Percentiles rank a stretch among this genome's conserved stretches.
These are phyloP conservation scores for Chrosomus eos DNA, from an alignment of 2,797 vertebrate genomes.

Conservation along the genomic window DNA sequence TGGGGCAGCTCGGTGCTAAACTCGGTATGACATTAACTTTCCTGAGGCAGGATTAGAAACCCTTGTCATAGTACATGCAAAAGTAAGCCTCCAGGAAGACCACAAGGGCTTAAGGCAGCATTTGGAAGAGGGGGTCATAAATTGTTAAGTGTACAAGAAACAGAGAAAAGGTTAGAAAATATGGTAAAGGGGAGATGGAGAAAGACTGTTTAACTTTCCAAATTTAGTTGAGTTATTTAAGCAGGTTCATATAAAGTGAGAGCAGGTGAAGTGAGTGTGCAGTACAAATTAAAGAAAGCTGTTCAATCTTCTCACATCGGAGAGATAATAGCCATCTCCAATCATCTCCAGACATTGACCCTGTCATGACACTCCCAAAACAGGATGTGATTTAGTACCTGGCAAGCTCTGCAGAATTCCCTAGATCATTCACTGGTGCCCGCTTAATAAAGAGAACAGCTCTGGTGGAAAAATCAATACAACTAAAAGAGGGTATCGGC, in stretches of 20 bases:
- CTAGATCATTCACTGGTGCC: slow-evolving; percentile 14
- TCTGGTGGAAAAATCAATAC: slow-evolving; percentile 15
- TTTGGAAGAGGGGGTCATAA: neutral
- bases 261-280: slow-evolving; percentile 13
- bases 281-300: slow-evolving; percentile 2
- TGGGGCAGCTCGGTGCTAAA: neutral
- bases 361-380: slow-evolving; percentile 11
- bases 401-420: slow-evolving; percentile 27
- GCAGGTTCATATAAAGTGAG: neutral
- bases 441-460: slow-evolving; percentile 34
- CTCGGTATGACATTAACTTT: neutral
- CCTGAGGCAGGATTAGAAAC: neutral
- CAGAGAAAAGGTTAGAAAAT: neutral
- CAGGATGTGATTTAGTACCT: slow-evolving; percentile 42
- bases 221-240: neutral
- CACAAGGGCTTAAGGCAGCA: neutral
- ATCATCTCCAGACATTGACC: slow-evolving; percentile 15
- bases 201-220: neutral
- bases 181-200: neutral
- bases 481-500: neutral
- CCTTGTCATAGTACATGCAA: neutral
- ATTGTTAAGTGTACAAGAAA: neutral
- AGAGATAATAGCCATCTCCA: slow-evolving; percentile 22
- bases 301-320: neutral
- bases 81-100: neutral